A percentile compares a stretch with the other conserved stretches of the same genome.
phyloP scores from a whole-genome alignment of 2,113 vertebrate species.

The Microtus oregoni region DNA sequence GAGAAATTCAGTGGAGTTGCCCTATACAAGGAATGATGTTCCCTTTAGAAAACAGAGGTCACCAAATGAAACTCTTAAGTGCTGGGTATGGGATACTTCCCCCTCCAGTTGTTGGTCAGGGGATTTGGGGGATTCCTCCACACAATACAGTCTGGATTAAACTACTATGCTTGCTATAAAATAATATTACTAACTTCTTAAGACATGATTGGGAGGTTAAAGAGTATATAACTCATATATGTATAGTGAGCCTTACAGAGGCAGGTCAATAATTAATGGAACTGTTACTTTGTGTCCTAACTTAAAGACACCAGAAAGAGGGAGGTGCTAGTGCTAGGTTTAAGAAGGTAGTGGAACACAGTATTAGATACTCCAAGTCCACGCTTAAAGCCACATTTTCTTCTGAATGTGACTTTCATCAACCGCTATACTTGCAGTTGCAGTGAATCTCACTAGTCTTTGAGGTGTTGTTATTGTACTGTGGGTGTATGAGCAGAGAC shows the following conservation, averaged over 20 bases:
- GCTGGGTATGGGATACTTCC: not conserved
- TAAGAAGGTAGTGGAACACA: not conserved
- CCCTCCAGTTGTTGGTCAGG: not conserved
- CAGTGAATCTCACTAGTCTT: not conserved
- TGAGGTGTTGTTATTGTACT: not conserved
- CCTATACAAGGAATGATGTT: not conserved
- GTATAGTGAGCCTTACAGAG: not conserved
- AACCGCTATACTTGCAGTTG: not conserved
- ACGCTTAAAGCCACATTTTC: not conserved
- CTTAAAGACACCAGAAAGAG: not conserved
- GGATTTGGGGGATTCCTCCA: not conserved
- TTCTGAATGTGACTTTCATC: not conserved
- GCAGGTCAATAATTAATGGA: not conserved
- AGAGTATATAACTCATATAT: not conserved
- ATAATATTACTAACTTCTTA: slow-evolving; percentile 6
- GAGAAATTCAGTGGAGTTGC: not conserved
- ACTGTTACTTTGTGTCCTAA: not conserved
- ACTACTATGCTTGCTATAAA: slow-evolving; percentile 40
- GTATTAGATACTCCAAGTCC: not conserved
- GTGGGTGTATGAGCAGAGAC: not conserved
- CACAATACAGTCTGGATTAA: not conserved
- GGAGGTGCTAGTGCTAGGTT: not conserved
- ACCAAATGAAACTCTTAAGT: not conserved
- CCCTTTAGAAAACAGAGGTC: not conserved
- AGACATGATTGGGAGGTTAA: slow-evolving; percentile 13